Evolutionary conservation across 2,113 vertebrate species (phyloP).

Genomic region (Sinocyclocheilus maitianheensis): DNA sequence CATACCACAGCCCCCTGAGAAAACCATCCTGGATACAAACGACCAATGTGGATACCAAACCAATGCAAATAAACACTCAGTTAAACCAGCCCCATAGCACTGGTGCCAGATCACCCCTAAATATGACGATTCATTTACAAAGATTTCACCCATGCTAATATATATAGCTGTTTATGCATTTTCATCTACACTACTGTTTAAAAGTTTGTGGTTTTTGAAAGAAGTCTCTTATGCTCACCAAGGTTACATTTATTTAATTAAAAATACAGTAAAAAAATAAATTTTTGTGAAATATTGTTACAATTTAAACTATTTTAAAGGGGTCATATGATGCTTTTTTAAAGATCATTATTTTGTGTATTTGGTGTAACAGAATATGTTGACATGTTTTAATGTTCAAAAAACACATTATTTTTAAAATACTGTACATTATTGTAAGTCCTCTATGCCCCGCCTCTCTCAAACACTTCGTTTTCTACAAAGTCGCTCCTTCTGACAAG

Average conservation of each 20-base stretch:
- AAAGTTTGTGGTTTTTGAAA: neutral
- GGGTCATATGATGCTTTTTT: too few relatives aligned
- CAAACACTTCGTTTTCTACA: too few relatives aligned
- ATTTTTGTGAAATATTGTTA: neutral
- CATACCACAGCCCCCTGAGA: conserved; percentile 33
- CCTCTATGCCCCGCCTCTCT: too few relatives aligned
- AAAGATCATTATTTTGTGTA: too few relatives aligned
- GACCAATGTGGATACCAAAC: conserved; percentile 11
- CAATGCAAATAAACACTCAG: conserved; percentile 1
- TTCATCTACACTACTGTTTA: neutral
- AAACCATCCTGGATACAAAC: conserved; percentile 39
- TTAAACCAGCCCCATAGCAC: neutral
- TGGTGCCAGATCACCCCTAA: neutral
- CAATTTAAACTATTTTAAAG: too few relatives aligned
- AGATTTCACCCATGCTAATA: neutral
- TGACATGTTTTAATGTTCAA: too few relatives aligned
- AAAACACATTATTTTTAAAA: too few relatives aligned
- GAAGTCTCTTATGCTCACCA: neutral
- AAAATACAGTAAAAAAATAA: neutral
- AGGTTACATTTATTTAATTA: neutral
- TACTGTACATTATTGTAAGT: too few relatives aligned
- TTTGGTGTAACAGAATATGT: too few relatives aligned
- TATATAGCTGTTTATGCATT: neutral
- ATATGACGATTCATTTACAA: neutral
- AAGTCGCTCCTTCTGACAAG: too few relatives aligned